Evolutionary conservation across 2,888 invertebrate genomes (phyloP).

Genomic region (Hirtodrosophila trivittata): DNA sequence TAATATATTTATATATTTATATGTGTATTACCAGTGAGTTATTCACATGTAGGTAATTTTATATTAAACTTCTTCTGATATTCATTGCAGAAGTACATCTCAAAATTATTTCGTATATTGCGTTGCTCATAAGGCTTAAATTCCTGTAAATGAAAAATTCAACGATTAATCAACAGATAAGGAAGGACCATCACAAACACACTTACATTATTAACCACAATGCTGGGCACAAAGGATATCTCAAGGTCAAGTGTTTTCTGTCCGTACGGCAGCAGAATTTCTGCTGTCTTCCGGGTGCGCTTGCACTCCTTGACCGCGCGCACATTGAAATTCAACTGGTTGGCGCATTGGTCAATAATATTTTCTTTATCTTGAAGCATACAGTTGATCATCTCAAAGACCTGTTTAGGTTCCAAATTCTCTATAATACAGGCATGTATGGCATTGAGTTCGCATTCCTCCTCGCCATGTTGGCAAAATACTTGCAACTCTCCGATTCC

Average conservation of each 20-base stretch:
- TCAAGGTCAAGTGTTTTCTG: constrained; percentile 71
- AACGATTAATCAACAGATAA: background rate
- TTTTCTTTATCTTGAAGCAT: too few species aligned
- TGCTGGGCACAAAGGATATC: constrained; percentile 80
- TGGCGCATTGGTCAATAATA: constrained; percentile 70
- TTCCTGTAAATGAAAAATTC: constrained; percentile 43
- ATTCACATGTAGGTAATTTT: constrained; percentile 62
- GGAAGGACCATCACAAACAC: too few species aligned
- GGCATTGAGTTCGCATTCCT: constrained; percentile 82
- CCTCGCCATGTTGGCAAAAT: constrained; percentile 80
- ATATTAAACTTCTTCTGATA: constrained; percentile 69
- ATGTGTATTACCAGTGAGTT: background rate
- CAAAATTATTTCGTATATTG: constrained; percentile 73
- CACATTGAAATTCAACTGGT: constrained; percentile 63
- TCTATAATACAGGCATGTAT: constrained; percentile 82
- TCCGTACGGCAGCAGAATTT: constrained; percentile 80
- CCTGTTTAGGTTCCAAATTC: constrained; percentile 56
- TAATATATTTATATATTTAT: background rate
- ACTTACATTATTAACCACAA: constrained; percentile 81
- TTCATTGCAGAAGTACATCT: constrained; percentile 66
- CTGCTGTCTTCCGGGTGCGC: constrained; percentile 56
- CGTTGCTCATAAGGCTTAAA: constrained; percentile 73
- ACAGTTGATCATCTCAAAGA: constrained; percentile 79
- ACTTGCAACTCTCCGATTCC: constrained; percentile 57
- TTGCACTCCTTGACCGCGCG: constrained; percentile 70